Percentiles rank a stretch among this genome's conserved stretches.
Evolutionary conservation across 2,888 invertebrate genomes (phyloP).

Genomic region (Patella depressa): DNA sequence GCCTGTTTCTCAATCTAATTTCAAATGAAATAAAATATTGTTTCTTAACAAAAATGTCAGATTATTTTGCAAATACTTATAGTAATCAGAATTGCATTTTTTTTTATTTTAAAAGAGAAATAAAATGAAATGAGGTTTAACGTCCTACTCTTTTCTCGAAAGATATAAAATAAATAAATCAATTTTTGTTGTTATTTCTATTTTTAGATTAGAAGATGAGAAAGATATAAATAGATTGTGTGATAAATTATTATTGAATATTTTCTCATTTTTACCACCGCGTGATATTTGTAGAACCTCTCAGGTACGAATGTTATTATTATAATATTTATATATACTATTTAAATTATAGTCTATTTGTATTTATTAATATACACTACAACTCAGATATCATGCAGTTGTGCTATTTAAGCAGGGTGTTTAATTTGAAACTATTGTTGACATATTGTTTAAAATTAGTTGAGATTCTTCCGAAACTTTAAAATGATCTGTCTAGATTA

Average conservation of each 20-base stretch:
- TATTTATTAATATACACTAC: no score
- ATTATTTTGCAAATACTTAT: not conserved
- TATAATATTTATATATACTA: not conserved
- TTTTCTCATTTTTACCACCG: constrained; percentile 58
- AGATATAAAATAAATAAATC: not conserved
- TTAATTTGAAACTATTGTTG: no score
- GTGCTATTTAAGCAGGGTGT: no score
- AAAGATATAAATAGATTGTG: constrained; percentile 60
- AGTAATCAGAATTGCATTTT: not conserved
- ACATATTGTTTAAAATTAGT: no score
- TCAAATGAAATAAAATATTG: not conserved
- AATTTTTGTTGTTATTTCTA: not conserved
- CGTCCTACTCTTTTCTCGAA: not conserved
- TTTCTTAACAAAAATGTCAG: not conserved
- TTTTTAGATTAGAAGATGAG: constrained; percentile 55
- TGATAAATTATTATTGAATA: constrained; percentile 61
- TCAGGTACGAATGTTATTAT: constrained; percentile 42
- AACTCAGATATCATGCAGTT: no score
- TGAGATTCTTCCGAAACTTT: no score
- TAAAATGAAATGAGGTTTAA: no score
- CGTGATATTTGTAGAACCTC: constrained; percentile 50
- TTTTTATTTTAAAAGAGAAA: not conserved
- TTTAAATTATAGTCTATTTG: no score
- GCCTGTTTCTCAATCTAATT: no score
- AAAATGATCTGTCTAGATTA: no score